A percentile compares a stretch with the other conserved stretches of the same genome.
These are phyloP conservation scores for Leptopilina myrica DNA, from an alignment of 2,888 invertebrate genomes.

Conservation along the genomic window DNA sequence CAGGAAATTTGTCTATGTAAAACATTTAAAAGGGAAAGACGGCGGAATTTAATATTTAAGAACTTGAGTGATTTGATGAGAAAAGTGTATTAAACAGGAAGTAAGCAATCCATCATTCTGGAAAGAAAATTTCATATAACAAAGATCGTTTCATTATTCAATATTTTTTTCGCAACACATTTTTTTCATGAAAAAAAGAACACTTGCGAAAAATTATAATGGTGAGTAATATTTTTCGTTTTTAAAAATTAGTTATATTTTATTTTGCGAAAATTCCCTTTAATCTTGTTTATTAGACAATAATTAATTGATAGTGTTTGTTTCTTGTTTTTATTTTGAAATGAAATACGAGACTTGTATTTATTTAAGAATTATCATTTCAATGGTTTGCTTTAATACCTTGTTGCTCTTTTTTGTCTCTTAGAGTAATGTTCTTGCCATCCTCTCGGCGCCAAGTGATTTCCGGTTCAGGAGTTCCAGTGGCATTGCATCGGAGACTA, in stretches of 20 bases:
- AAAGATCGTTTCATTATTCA: conserved; percentile 37
- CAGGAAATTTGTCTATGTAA: conserved; percentile 41
- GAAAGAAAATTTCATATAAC: conserved; percentile 9
- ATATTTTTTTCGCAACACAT: not conserved
- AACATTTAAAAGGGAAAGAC: conserved; percentile 25
- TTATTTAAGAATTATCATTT: too few relatives aligned
- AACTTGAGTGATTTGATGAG: conserved; percentile 23
- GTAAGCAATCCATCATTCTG: conserved; percentile 6
- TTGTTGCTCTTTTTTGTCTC: conserved; percentile 79
- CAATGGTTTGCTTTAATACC: conserved; percentile 27
- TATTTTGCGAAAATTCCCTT: too few relatives aligned
- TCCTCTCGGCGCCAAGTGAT: conserved; percentile 90
- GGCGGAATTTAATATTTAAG: conserved; percentile 41
- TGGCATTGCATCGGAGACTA: conserved; percentile 86
- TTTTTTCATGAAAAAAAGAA: not conserved
- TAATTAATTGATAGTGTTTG: too few relatives aligned
- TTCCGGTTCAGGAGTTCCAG: conserved; percentile 88
- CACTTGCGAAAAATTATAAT: not conserved
- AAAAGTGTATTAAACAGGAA: conserved; percentile 27
- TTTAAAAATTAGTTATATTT: not conserved
- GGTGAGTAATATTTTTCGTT: not conserved
- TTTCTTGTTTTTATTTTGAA: too few relatives aligned
- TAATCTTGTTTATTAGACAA: too few relatives aligned
- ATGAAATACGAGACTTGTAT: too few relatives aligned
- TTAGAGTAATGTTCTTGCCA: conserved; percentile 85